Evolutionary conservation across 2,113 vertebrate species (phyloP).

Genomic region (Nothoprocta perdicaria): DNA sequence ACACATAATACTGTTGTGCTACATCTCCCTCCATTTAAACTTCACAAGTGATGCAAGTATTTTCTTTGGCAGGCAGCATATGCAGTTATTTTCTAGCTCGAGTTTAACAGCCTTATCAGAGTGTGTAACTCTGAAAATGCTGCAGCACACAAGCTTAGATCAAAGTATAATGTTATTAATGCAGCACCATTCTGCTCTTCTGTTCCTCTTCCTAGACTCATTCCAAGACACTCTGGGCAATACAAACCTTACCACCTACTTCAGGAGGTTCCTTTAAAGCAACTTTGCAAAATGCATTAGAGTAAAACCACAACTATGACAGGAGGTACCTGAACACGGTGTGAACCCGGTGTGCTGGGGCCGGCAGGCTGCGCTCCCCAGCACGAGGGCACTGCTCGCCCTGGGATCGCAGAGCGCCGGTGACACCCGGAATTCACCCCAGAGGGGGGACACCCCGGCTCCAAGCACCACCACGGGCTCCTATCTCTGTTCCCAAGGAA

Average conservation of each 20-base stretch:
- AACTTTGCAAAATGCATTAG: background rate
- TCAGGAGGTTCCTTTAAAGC: background rate
- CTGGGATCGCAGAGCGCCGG: no score
- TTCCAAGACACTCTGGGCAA: background rate
- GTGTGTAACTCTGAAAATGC: background rate
- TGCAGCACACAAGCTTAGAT: background rate
- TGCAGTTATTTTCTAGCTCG: background rate
- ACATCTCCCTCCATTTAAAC: background rate
- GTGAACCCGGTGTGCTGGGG: background rate
- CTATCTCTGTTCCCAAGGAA: background rate
- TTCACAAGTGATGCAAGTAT: background rate
- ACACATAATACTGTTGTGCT: constrained; percentile 2
- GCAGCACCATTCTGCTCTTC: background rate
- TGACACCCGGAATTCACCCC: background rate
- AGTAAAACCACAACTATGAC: background rate
- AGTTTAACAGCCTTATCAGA: constrained; percentile 16
- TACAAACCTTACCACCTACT: background rate
- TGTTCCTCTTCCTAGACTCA: background rate
- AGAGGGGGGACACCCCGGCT: background rate
- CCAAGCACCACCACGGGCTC: background rate
- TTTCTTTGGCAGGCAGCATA: background rate
- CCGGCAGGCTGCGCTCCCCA: no score
- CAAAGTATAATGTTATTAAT: background rate
- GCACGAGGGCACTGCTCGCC: no score
- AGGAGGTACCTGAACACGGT: background rate